A percentile compares a stretch with the other conserved stretches of the same genome.
Conservation (phyloP, 2,113 vertebrate species). For the Barnardius zonarius region DNA sequence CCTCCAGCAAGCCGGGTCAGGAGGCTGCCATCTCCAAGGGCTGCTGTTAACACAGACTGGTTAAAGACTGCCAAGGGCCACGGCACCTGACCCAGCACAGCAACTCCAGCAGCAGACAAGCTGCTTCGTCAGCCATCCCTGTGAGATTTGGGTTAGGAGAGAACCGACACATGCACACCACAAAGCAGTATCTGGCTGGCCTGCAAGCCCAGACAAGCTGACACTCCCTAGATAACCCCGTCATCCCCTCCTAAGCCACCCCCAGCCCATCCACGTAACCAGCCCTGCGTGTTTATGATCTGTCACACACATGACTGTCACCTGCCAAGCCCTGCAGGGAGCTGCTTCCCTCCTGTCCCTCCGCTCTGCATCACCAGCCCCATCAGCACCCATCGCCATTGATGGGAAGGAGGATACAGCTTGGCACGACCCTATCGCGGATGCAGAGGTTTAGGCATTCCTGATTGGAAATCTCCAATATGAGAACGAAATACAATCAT, state of each 20-base stretch:
- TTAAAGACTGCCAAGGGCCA: not conserved
- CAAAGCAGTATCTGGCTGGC: not conserved
- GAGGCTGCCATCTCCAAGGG: not conserved
- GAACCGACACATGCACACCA: not conserved
- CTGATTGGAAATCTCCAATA: not conserved
- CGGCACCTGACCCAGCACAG: rapidly evolving
- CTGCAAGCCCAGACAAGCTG: constrained; percentile 50
- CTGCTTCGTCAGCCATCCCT: not conserved
- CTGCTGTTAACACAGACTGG: not conserved
- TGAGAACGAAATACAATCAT: not conserved
- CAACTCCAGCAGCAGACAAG: not conserved
- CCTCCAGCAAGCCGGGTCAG: not conserved
- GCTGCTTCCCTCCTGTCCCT: not conserved
- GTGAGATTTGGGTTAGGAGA: not conserved
- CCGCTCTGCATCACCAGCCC: not conserved
- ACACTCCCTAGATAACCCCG: constrained; percentile 28
- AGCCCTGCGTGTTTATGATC: not conserved
- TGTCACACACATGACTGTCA: constrained; percentile 28
- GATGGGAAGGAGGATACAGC: not conserved
- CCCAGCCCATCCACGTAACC: not conserved
- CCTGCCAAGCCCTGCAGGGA: constrained; percentile 30
- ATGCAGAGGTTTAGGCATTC: not conserved
- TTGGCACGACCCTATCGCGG: not conserved
- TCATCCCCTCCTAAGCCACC: constrained; percentile 28
- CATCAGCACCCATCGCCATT: rapidly evolving